Evolutionary conservation across 2,797 vertebrate genomes (phyloP).

Genomic region (Scarus forsteni): DNA sequence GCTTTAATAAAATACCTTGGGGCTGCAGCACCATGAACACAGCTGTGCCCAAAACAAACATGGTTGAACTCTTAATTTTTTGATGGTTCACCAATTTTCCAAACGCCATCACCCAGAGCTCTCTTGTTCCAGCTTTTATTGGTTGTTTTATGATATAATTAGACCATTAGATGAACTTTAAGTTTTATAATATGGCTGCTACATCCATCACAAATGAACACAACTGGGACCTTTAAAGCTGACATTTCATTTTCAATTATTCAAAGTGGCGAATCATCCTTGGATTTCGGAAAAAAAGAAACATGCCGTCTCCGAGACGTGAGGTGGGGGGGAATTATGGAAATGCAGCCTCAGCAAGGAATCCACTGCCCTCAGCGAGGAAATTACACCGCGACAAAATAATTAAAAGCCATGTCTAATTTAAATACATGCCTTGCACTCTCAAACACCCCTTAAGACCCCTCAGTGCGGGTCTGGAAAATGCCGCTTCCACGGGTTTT

Average conservation of each 20-base stretch:
- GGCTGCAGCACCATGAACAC: no score
- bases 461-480: slow-evolving; percentile 60
- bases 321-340: slow-evolving; percentile 63
- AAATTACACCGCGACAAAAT: slow-evolving; percentile 82
- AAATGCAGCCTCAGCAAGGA: slow-evolving; percentile 78
- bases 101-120: background rate
- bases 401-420: slow-evolving; percentile 85
- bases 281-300: slow-evolving; percentile 44
- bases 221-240: slow-evolving; percentile 63
- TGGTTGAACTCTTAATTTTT: slow-evolving; percentile 21
- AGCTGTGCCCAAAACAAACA: slow-evolving; percentile 7
- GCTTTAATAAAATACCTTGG: no score
- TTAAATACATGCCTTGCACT: slow-evolving; percentile 72
- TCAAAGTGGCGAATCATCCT: slow-evolving; percentile 39
- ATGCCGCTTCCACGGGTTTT: slow-evolving; percentile 75
- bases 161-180: slow-evolving; percentile 25
- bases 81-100: slow-evolving; percentile 9
- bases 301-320: slow-evolving; percentile 47
- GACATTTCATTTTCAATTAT: slow-evolving; percentile 76
- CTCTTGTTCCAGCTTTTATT: slow-evolving; percentile 5
- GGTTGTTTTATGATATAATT: slow-evolving; percentile 17
- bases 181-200: slow-evolving; percentile 5
- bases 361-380: slow-evolving; percentile 69
- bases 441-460: slow-evolving; percentile 67
- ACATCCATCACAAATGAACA: slow-evolving; percentile 19